A percentile compares a stretch with the other conserved stretches of the same genome.
These are phyloP conservation scores for Drosophila nasuta DNA, from an alignment of 1,140 invertebrate species.

Conservation along the genomic window DNA sequence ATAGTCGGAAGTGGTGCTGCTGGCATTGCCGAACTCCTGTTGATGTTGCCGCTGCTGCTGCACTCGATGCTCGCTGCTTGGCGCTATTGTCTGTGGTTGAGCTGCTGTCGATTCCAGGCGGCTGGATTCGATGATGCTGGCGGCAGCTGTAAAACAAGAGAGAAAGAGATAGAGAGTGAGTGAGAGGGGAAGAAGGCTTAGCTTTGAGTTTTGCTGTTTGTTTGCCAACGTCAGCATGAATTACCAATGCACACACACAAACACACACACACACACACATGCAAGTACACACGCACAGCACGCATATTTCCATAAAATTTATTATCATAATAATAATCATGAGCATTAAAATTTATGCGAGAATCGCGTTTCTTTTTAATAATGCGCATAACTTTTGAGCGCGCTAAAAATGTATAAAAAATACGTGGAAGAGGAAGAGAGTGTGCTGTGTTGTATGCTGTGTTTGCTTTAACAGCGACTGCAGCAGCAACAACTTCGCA, in stretches of 20 bases:
- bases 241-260: slow-evolving; percentile 10
- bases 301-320: slow-evolving; percentile 50
- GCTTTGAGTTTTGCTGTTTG: not conserved
- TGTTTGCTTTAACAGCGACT: slow-evolving; percentile 22
- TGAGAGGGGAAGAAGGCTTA: slow-evolving; percentile 6
- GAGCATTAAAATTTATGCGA: slow-evolving; percentile 69
- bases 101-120: not conserved
- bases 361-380: slow-evolving; percentile 48
- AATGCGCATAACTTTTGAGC: slow-evolving; percentile 72
- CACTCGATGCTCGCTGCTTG: not conserved
- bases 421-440: slow-evolving; percentile 6
- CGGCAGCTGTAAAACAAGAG: slow-evolving; percentile 7
- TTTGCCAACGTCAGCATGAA: slow-evolving; percentile 10
- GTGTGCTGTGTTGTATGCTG: not conserved
- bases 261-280: not conserved
- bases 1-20: slow-evolving; percentile 9
- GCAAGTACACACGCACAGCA: not conserved
- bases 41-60: not conserved
- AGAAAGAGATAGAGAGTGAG: not conserved
- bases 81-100: slow-evolving; percentile 6
- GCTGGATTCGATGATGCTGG: not conserved
- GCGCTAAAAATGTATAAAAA: not conserved
- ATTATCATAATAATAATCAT: slow-evolving; percentile 67
- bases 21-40: not conserved
- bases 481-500: slow-evolving; percentile 34